These are phyloP conservation scores for Sipunculus nudus DNA, from an alignment of 2,888 invertebrate genomes.

Conservation along the genomic window DNA sequence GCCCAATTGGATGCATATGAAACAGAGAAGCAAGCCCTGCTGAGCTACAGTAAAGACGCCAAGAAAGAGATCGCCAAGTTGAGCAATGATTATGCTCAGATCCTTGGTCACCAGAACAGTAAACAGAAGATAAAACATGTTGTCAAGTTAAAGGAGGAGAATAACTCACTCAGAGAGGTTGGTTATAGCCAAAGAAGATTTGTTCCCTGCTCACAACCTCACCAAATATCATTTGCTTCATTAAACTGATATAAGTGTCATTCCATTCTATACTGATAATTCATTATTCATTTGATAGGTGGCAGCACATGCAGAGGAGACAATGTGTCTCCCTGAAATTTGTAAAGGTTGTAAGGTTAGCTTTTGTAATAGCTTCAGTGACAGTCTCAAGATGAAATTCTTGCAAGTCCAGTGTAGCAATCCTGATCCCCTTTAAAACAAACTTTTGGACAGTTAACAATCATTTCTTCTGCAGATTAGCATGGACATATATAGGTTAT, in stretches of 20 bases:
- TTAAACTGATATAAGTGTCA: too few species aligned
- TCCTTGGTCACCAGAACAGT: conserved; percentile 75
- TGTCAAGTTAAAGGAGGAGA: conserved; percentile 64
- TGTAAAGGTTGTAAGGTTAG: too few species aligned
- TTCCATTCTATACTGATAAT: too few species aligned
- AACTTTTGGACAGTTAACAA: too few species aligned
- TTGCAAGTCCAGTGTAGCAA: too few species aligned
- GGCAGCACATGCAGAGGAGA: too few species aligned
- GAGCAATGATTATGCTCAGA: conserved; percentile 71
- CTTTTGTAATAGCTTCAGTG: too few species aligned
- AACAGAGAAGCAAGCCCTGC: conserved; percentile 65
- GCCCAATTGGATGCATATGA: conserved; percentile 70
- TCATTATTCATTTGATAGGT: too few species aligned
- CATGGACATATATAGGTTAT: not conserved
- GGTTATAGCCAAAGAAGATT: conserved; percentile 7
- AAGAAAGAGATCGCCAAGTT: conserved; percentile 70
- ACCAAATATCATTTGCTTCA: not conserved
- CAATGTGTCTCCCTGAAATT: too few species aligned
- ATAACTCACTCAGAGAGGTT: conserved; percentile 54
- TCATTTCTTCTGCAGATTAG: too few species aligned
- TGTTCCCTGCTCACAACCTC: not conserved
- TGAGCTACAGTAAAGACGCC: conserved; percentile 64
- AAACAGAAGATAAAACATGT: conserved; percentile 74
- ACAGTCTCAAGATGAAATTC: too few species aligned
- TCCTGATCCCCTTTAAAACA: too few species aligned